Percentiles rank a stretch among this genome's conserved stretches.
phyloP scores from a whole-genome alignment of 2,113 vertebrate species.

The Colaptes auratus region DNA sequence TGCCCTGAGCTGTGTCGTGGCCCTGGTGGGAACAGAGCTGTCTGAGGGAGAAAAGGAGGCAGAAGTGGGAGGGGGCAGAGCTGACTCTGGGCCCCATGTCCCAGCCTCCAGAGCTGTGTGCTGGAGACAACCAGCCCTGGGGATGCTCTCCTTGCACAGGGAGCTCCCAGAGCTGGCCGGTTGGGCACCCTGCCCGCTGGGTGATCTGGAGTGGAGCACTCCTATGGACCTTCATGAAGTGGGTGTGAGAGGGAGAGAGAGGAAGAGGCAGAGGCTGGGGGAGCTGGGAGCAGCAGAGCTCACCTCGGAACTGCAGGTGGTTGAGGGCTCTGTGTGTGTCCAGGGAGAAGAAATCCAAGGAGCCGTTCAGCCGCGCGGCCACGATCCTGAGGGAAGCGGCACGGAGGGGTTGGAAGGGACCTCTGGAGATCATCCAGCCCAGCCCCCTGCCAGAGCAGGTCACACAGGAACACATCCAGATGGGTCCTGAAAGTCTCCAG shows the following conservation, averaged over 20 bases:
- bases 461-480: too few species aligned
- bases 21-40: not conserved
- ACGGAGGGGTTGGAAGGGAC: too few species aligned
- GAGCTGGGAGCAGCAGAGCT: not conserved
- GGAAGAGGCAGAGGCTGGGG: fast-evolving
- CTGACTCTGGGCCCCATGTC: not conserved
- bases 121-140: not conserved
- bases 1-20: not conserved
- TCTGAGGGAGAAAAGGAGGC: not conserved
- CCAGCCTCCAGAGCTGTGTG: not conserved
- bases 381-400: constrained; percentile 83
- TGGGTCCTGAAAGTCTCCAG: too few species aligned
- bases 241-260: not conserved
- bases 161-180: not conserved
- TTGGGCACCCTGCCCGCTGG: fast-evolving
- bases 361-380: constrained; percentile 90
- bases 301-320: constrained; percentile 90
- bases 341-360: constrained; percentile 93
- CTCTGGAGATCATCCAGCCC: too few species aligned
- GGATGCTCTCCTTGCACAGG: not conserved
- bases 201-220: fast-evolving
- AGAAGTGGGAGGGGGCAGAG: not conserved
- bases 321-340: constrained; percentile 85
- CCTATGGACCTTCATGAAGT: fast-evolving
- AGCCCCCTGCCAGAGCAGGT: too few species aligned